Base-by-base conservation (phyloP, 1,140 invertebrate species). In the Diabrotica undecimpunctata region DNA sequence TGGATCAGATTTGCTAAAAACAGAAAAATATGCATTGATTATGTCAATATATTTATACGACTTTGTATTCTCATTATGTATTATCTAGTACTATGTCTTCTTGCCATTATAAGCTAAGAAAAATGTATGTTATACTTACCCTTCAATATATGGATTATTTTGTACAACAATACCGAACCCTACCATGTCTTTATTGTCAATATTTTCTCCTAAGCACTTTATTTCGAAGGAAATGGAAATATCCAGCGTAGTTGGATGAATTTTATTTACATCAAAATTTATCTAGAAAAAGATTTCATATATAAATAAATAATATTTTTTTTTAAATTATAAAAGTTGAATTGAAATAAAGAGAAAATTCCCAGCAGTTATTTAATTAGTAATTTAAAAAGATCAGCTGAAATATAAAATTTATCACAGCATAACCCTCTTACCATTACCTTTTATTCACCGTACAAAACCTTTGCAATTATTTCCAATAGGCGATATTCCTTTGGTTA, bases 91-190 rank as follows among this genome's bases (percentile, higher is more conserved):
- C 25, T 25, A 2, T 25, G 25, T 25, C 25, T 12, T 11, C 46
- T 51, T 12, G 46, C 46, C 2, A 25, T 25, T 25, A 4, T 25
- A 25, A 25, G 1, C 46, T 1, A 12, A 11, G 12, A 5, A 51
- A 51, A 56, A n/a, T n/a, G n/a, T n/a, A n/a, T n/a, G n/a, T n/a
- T 14, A 46, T 9, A 54, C 61, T 54, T 25, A 62, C 61, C 61
- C 61, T 41, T 62, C 51, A 13, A 62, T 62, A 38, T 62, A 54
- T 13, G 61, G 61, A 10, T 25, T 54, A 54, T 55, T 62, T 11
- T 13, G 5, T 39, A 10, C 12, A 13, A 12, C n/a, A 54, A 62
- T 25, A 8, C 6, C 6, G 37, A 62, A 35, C 7, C 12, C 37
- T 14, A 10, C 36, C 0, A 5, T 54, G 5, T 54, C 37, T 13